These are phyloP conservation scores for Fundulus diaphanus DNA, from an alignment of 2,797 vertebrate genomes.

Conservation along the genomic window DNA sequence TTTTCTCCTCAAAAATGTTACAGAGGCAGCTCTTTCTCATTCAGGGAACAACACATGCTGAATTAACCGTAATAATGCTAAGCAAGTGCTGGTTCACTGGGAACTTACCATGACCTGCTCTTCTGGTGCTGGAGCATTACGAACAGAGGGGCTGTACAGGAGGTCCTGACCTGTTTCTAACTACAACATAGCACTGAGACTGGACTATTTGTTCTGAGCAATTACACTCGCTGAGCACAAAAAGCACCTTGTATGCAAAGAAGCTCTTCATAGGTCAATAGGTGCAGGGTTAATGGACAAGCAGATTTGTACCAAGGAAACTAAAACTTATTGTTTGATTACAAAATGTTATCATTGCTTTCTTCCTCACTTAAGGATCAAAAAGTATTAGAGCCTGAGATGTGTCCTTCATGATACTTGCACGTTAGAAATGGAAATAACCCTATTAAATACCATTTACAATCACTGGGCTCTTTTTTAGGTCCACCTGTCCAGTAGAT, in stretches of 20 bases:
- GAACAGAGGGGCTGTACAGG: conserved; percentile 38
- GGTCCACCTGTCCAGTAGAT: no score
- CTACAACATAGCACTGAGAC: conserved; percentile 36
- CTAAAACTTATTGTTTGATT: background rate
- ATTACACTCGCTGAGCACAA: conserved; percentile 24
- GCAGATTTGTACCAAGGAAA: background rate
- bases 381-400: background rate
- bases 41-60: conserved; percentile 48
- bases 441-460: background rate
- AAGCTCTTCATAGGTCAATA: conserved; percentile 10
- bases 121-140: conserved; percentile 25
- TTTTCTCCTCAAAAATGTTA: conserved; percentile 46
- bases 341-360: background rate
- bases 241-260: conserved; percentile 18
- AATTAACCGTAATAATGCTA: conserved; percentile 65
- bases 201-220: conserved; percentile 23
- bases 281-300: background rate
- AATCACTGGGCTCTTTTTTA: background rate
- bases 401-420: background rate
- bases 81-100: conserved; percentile 61
- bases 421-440: background rate
- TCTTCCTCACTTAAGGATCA: no score
- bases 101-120: conserved; percentile 52
- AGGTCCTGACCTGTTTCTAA: conserved; percentile 46
- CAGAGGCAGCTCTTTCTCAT: conserved; percentile 37